A percentile compares a stretch with the other conserved stretches of the same genome.
Evolutionary conservation across 2,113 vertebrate genomes (phyloP).

Genomic region (Salvelinus sp.): DNA sequence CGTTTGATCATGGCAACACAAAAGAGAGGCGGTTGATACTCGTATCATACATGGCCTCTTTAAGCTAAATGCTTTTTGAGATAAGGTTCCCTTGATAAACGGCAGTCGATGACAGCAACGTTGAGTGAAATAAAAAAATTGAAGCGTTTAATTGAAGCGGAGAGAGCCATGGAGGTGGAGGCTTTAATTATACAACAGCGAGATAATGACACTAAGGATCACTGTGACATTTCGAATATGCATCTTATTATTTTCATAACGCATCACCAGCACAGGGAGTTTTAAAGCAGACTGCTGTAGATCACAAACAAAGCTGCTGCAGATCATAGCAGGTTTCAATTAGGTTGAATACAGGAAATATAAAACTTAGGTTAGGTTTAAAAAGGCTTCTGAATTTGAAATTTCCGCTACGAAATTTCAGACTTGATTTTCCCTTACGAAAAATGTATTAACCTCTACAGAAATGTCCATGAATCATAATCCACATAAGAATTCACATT

Average conservation of each 20-base stretch:
- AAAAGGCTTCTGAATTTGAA: no score
- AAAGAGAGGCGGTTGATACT: slow-evolving; percentile 3
- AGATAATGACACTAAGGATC: slow-evolving; percentile 47
- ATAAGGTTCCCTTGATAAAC: slow-evolving; percentile 32
- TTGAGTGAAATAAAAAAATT: slow-evolving; percentile 28
- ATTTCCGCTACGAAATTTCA: no score
- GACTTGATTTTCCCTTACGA: no score
- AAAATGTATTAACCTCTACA: no score
- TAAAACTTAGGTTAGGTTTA: no score
- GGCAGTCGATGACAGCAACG: slow-evolving; percentile 27
- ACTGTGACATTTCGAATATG: slow-evolving; percentile 48
- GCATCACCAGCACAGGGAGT: slow-evolving; percentile 18
- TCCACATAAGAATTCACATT: no score
- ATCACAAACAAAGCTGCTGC: background rate
- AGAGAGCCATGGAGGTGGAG: slow-evolving; percentile 36
- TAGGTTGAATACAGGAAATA: no score
- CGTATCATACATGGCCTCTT: background rate
- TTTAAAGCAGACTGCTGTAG: slow-evolving; percentile 4
- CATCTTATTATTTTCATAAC: slow-evolving; percentile 44
- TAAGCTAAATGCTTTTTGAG: slow-evolving; percentile 37
- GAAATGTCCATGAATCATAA: no score
- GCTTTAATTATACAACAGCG: slow-evolving; percentile 49
- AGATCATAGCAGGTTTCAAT: no score
- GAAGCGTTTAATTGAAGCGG: slow-evolving; percentile 51
- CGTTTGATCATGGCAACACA: slow-evolving; percentile 5